Percentiles rank a stretch among this genome's conserved stretches.
phyloP scores from a whole-genome alignment of 2,888 invertebrate species.

The Philereme vetulata region DNA sequence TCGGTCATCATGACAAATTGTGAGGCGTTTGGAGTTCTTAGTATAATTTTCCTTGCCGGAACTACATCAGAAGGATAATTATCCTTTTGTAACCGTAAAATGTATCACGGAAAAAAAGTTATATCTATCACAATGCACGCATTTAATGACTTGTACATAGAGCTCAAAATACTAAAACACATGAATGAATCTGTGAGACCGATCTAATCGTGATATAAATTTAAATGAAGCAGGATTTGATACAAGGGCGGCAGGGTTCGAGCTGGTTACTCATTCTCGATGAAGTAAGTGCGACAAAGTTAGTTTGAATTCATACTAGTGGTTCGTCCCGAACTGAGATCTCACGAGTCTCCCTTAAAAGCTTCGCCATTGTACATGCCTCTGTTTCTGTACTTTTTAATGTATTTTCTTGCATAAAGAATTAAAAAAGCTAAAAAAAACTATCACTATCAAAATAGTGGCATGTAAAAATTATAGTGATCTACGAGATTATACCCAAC shows the following conservation, averaged over 20 bases:
- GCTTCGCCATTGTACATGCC: no score
- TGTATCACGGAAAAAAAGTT: slow-evolving; percentile 3
- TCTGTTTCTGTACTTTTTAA: no score
- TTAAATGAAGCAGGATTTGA: slow-evolving; percentile 47
- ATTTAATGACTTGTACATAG: not conserved
- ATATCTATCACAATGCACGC: not conserved
- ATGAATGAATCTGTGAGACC: not conserved
- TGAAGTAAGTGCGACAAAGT: slow-evolving; percentile 10
- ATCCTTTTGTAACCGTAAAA: not conserved
- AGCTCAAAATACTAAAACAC: slow-evolving; percentile 2
- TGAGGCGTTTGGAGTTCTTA: not conserved
- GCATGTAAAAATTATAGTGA: no score
- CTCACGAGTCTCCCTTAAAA: no score
- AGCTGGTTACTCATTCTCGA: slow-evolving; percentile 10
- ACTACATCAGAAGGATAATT: not conserved
- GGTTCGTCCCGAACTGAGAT: no score
- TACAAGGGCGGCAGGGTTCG: slow-evolving; percentile 52
- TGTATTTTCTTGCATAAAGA: no score
- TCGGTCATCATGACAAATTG: no score
- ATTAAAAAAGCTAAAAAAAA: no score
- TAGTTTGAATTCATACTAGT: not conserved
- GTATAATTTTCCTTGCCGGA: slow-evolving; percentile 18
- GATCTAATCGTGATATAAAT: slow-evolving; percentile 39
- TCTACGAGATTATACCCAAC: no score
- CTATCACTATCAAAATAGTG: no score